Conservation (phyloP, 2,113 vertebrate genomes). For the Pontoporia blainvillei region DNA sequence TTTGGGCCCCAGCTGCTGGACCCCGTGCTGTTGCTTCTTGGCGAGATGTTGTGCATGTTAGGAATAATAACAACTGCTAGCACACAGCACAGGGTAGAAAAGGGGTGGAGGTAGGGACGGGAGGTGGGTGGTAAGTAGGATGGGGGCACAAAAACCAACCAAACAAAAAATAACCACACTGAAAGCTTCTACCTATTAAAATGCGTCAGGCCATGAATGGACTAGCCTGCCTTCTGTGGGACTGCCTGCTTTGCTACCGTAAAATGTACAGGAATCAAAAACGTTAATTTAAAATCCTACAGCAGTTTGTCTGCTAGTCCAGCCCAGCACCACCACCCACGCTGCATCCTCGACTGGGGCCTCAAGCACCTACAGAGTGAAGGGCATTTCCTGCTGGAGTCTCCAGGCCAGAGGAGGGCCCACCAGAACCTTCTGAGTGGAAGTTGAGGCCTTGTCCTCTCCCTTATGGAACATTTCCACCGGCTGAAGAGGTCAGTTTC, state of each 20-base stretch:
- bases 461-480: conserved; percentile 70
- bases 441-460: conserved; percentile 72
- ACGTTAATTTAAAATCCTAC: conserved; percentile 81
- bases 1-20: conserved; percentile 79
- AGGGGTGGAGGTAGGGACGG: conserved; percentile 50
- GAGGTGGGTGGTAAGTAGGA: conserved; percentile 55
- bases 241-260: conserved; percentile 83
- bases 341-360: conserved; percentile 54
- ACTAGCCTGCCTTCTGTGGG: conserved; percentile 72
- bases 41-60: conserved; percentile 58
- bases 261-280: conserved; percentile 82
- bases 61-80: conserved; percentile 75
- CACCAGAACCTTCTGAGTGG: conserved; percentile 67
- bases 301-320: conserved; percentile 75
- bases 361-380: conserved; percentile 76
- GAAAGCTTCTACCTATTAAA: conserved; percentile 85
- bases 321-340: conserved; percentile 75
- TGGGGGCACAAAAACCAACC: conserved; percentile 47
- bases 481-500: conserved; percentile 69
- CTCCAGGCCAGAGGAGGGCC: conserved; percentile 68
- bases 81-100: conserved; percentile 52
- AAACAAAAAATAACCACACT: conserved; percentile 75
- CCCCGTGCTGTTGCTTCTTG: conserved; percentile 78
- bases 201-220: conserved; percentile 78
- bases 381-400: conserved; percentile 78